phyloP scores from a whole-genome alignment of 2,888 invertebrate genomes.

The Coleophora deauratella region DNA sequence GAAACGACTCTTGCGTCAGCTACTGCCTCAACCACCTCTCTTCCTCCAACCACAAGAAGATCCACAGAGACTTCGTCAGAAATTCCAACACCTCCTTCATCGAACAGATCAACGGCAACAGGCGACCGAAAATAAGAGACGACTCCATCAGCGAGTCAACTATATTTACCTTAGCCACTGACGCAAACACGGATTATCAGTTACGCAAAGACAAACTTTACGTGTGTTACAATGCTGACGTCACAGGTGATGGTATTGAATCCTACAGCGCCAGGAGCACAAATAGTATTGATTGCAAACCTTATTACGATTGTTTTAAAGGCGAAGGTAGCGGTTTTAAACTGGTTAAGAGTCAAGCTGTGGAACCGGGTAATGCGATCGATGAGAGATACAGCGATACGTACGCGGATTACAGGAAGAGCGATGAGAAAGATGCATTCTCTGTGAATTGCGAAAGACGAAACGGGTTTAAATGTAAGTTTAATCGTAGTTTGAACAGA shows the following conservation, averaged over 20 bases:
- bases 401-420: slow-evolving; percentile 48
- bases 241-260: slow-evolving; percentile 37
- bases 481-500: slow-evolving; percentile 63
- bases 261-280: slow-evolving; percentile 53
- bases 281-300: slow-evolving; percentile 62
- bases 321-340: slow-evolving; percentile 21
- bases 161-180: slow-evolving; percentile 56
- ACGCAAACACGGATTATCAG: slow-evolving; percentile 60
- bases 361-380: slow-evolving; percentile 11
- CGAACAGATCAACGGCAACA: slow-evolving; percentile 57
- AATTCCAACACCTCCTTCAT: slow-evolving; percentile 66
- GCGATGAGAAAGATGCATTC: slow-evolving; percentile 34
- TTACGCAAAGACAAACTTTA: slow-evolving; percentile 33
- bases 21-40: slow-evolving; percentile 62
- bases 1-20: slow-evolving; percentile 65
- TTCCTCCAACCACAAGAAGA: slow-evolving; percentile 60
- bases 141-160: slow-evolving; percentile 61
- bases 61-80: slow-evolving; percentile 52
- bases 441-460: slow-evolving; percentile 33
- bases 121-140: slow-evolving; percentile 50
- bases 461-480: slow-evolving; percentile 54
- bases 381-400: slow-evolving; percentile 55
- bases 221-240: slow-evolving; percentile 30
- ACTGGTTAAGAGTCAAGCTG: slow-evolving; percentile 11
- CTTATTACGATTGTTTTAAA: slow-evolving; percentile 64